Evolutionary conservation across 2,797 vertebrate species (phyloP).

Genomic region (Rhinoraja longicauda): DNA sequence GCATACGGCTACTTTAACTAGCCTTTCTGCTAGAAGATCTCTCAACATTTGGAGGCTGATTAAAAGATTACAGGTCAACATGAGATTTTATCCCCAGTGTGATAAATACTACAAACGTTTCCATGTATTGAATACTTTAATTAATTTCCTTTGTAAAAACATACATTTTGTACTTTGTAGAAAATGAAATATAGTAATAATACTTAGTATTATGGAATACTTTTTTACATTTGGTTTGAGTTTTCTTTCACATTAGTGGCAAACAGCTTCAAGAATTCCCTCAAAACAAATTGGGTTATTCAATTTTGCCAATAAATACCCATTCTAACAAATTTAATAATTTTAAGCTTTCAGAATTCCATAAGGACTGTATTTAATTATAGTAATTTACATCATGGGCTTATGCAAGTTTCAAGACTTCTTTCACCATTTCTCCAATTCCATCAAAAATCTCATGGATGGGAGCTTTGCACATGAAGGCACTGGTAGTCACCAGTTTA

Average conservation of each 20-base stretch:
- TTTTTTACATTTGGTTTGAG: neutral
- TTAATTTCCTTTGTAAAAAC: neutral
- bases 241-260: neutral
- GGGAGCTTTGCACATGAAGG: constrained; percentile 77
- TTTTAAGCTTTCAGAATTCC: neutral
- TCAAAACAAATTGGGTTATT: neutral
- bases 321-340: neutral
- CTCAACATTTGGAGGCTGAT: neutral
- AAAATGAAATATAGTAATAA: neutral
- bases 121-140: neutral
- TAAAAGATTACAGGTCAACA: neutral
- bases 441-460: constrained; percentile 72
- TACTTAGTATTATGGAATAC: no score
- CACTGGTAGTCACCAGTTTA: constrained; percentile 72
- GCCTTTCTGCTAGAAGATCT: neutral
- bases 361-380: neutral
- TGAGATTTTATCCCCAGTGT: neutral
- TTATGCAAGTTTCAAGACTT: constrained; percentile 66
- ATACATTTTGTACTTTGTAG: neutral
- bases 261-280: neutral
- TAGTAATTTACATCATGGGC: neutral
- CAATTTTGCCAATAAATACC: neutral
- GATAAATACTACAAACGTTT: neutral
- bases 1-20: neutral
- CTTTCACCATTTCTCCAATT: constrained; percentile 66